phyloP scores from a whole-genome alignment of 2,113 vertebrate species.

The Gulo gulo region DNA sequence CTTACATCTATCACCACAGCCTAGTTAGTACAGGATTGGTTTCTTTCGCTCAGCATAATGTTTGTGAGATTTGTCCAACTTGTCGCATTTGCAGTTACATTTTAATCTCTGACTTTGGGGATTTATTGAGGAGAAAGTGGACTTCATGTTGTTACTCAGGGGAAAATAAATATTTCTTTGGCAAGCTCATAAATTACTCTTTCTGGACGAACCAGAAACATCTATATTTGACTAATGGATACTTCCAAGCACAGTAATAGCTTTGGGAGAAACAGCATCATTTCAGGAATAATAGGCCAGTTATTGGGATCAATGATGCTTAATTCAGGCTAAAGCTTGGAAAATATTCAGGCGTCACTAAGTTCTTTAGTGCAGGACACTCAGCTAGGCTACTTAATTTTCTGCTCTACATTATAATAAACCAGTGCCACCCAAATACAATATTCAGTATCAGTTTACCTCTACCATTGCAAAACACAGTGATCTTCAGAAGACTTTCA shows the following conservation, averaged over 20 bases:
- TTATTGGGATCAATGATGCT: not conserved
- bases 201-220: not conserved
- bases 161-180: conserved; percentile 30
- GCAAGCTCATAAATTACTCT: conserved; percentile 9
- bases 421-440: not conserved
- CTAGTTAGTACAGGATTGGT: not conserved
- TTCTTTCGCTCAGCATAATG: not conserved
- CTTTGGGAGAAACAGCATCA: not conserved
- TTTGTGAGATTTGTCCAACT: not conserved
- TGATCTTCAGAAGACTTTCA: not conserved
- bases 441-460: not conserved
- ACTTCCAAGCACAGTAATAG: not conserved
- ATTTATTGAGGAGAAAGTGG: not conserved
- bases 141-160: not conserved
- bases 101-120: not conserved
- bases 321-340: not conserved
- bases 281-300: not conserved
- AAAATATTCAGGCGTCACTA: not conserved
- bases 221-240: conserved; percentile 14
- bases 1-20: not conserved
- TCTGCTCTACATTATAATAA: not conserved
- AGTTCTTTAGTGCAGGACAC: not conserved
- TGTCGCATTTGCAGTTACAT: not conserved
- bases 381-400: not conserved
- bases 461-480: not conserved